Conservation (phyloP, 2,888 invertebrate genomes). For the Chymomyza fuscimana region DNA sequence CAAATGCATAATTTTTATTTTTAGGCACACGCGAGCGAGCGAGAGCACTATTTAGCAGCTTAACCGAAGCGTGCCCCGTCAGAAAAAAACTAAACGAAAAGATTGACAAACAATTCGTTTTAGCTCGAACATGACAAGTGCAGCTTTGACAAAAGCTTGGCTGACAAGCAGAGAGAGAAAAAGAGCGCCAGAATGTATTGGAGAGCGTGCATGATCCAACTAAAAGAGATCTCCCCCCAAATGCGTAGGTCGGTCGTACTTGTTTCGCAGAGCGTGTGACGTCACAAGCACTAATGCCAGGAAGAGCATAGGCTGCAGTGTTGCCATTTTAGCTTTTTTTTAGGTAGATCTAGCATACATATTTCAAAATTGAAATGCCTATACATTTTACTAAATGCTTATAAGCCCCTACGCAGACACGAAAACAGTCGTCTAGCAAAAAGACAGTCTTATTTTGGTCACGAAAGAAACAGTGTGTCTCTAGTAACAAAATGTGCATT, state of each 20-base stretch:
- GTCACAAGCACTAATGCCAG: no score
- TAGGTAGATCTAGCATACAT: no score
- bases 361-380: no score
- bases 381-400: no score
- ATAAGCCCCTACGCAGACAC: no score
- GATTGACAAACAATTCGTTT: slow-evolving; percentile 31
- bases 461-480: no score
- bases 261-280: no score
- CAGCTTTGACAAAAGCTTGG: slow-evolving; percentile 57
- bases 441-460: no score
- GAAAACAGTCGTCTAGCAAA: no score
- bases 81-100: slow-evolving; percentile 52
- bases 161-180: slow-evolving; percentile 8
- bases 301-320: no score
- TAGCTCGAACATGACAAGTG: slow-evolving; percentile 49
- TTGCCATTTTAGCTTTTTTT: no score
- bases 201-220: background rate
- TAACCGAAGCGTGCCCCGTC: slow-evolving; percentile 48
- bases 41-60: slow-evolving; percentile 46
- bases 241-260: background rate
- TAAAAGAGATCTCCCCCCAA: background rate
- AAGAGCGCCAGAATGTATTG: slow-evolving; percentile 3
- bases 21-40: slow-evolving; percentile 25
- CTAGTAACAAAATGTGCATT: no score
- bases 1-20: slow-evolving; percentile 27